Evolutionary conservation across 1,140 invertebrate species (phyloP), one percentile per base, ranked within the genome.

Genomic region (Drosophila chauvacae): DNA sequence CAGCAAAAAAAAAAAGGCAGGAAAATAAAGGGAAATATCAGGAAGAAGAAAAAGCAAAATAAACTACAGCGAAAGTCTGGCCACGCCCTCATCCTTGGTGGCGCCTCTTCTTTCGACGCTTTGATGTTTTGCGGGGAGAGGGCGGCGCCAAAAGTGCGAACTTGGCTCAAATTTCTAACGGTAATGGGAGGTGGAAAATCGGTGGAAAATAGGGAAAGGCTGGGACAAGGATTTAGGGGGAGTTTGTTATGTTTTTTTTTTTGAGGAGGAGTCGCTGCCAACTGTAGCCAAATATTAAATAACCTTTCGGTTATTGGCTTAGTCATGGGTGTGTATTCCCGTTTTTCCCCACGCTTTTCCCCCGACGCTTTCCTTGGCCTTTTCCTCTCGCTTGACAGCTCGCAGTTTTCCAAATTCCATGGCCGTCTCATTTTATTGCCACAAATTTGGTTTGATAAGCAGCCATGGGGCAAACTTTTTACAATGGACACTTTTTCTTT

Each of bases 251-350:
- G n/a, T 13, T 20, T 30, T n/a, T 10, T 13, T 26, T 53, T 35
- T 58, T 13, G 14, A 44, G 57, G 28, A 42, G 20, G 47, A 28
- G 37, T 42, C 68, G 61, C 72, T 79, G 62, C 62, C 62, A 88
- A 90, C 53, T 55, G 77, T 81, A 78, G 82, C 74, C 77, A 88
- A 90, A 88, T 88, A 88, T 88, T 88, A 90, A 88, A 88, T 88
- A 88, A 88, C 85, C 85, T 88, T 88, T 88, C 72, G 85, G 79
- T 90, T 88, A 88, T 88, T 88, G 84, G 84, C 84, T 87, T 80
- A 88, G 83, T 82, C 77, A 63, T 77, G 77, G 73, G 56, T 20
- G 63, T 59, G 57, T 76, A 23, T 42, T 44, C 47, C 44, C 44
- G 44, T 14, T 42, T 20, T 44, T 44, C 18, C 42, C 18, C 23